These are phyloP conservation scores for Drosophila algonquin DNA, from an alignment of 2,888 invertebrate species.

Conservation along the genomic window DNA sequence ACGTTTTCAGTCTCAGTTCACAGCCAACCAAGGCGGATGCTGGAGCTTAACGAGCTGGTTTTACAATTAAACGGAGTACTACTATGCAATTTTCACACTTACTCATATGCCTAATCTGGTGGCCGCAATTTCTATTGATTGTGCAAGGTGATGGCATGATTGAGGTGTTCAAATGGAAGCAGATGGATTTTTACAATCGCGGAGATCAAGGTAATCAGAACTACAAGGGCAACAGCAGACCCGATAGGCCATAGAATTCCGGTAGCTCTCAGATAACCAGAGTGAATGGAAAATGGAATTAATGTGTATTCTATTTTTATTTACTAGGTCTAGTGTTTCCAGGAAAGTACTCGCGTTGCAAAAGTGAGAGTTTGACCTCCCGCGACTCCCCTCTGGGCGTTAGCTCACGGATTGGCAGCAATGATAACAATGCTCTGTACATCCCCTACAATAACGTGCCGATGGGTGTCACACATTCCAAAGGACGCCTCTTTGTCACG, in stretches of 20 bases:
- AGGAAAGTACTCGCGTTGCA: conserved; percentile 13
- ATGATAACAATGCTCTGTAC: conserved; percentile 54
- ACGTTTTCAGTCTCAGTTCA: background rate
- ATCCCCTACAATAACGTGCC: conserved; percentile 83
- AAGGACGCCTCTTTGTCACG: conserved; percentile 88
- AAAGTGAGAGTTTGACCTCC: conserved; percentile 60
- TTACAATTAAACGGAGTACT: background rate
- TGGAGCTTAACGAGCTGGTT: background rate
- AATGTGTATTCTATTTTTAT: background rate
- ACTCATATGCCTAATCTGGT: conserved; percentile 31
- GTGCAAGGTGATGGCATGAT: conserved; percentile 68
- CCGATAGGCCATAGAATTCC: conserved; percentile 45
- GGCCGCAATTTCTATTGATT: conserved; percentile 14
- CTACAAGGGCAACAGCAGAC: background rate
- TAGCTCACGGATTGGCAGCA: conserved; percentile 17
- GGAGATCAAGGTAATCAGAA: conserved; percentile 43
- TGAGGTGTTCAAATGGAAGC: conserved; percentile 83
- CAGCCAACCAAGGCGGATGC: background rate
- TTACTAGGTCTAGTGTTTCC: conserved; percentile 61
- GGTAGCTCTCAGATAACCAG: conserved; percentile 33
- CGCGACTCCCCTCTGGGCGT: conserved; percentile 51
- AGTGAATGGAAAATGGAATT: background rate
- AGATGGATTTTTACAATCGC: conserved; percentile 81
- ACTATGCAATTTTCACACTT: conserved; percentile 35
- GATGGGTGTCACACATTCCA: conserved; percentile 81